Conservation (phyloP, 2,888 invertebrate genomes). For the Drosophila nigritarsus region DNA sequence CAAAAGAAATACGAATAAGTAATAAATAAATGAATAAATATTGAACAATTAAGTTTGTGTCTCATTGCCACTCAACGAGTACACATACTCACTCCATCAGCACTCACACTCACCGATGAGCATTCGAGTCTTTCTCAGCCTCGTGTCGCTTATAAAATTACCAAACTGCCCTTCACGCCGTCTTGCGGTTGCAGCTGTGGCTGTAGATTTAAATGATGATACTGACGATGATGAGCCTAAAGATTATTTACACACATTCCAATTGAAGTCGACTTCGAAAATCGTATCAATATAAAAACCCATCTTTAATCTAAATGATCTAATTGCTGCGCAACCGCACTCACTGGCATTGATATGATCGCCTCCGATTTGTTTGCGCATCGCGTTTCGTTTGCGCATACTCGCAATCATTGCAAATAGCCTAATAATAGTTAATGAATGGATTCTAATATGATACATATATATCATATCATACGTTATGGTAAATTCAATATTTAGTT, state of each 20-base stretch:
- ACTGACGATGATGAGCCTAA: conserved; percentile 33
- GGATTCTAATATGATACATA: neutral
- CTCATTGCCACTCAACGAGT: conserved; percentile 59
- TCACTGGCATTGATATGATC: conserved; percentile 57
- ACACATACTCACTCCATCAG: conserved; percentile 31
- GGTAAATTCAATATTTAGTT: neutral
- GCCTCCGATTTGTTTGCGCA: conserved; percentile 53
- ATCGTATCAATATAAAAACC: conserved; percentile 35
- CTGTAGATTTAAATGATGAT: conserved; percentile 19
- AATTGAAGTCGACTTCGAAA: conserved; percentile 29
- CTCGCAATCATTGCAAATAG: conserved; percentile 41
- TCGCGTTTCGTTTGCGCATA: conserved; percentile 47
- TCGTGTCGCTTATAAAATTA: conserved; percentile 76
- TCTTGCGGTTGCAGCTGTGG: conserved; percentile 52
- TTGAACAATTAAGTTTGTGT: conserved; percentile 69
- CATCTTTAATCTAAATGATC: conserved; percentile 52
- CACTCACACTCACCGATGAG: conserved; percentile 37
- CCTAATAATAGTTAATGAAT: neutral
- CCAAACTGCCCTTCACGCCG: conserved; percentile 75
- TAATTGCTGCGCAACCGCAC: conserved; percentile 64
- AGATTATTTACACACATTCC: conserved; percentile 57
- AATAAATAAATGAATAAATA: conserved; percentile 71
- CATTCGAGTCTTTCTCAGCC: conserved; percentile 64
- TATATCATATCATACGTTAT: neutral
- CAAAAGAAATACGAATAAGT: conserved; percentile 30